Base-by-base conservation (phyloP, 2,797 vertebrate species). In the Delichon dasypus region DNA sequence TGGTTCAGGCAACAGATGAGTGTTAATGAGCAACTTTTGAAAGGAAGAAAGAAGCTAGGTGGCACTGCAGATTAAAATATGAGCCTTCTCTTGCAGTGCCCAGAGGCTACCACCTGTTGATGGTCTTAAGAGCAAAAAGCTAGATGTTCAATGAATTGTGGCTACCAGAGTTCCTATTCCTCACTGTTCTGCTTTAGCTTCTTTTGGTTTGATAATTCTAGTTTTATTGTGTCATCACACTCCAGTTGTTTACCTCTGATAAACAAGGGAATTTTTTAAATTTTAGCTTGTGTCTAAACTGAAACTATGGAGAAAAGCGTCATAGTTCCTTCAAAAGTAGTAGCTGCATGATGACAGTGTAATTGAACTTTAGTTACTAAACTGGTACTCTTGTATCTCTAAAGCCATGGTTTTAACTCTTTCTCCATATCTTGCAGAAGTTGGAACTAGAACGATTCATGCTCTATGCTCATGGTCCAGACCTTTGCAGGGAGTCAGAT, bases 371-470 rank as follows among this genome's bases (percentile, higher is more conserved):
- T 4, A 32, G 16, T 83, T 70, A 16, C 30, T 74, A 16, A 73
- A 40, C 38, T 55, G 34, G 4, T 75, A 19, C 34, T 55, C 19
- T 36, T 66, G 14, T 61, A 25, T 54, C 61, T 86, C 32, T 85
- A 11, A 80, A 85, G 6, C 50, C 11, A 2, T 51, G 25, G 4
- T 74, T 89, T 93, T 72, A 21, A 45, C 61, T 81, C 55, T 85
- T 88, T 81, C 40, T 44, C 29, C 7, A 1, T 89, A 11, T 48
- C 80, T 76, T 94, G 65, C 97, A 99, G 99, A 99, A 99, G 91
- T 97, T 99, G 98, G 99, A 99, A 96, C 96, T 99, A 83, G 99
- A 99, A 95, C 98, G 99, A 60, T 99, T 99, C 96, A 99, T 99
- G 99, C 98, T 99, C 51, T 99, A 99, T 73, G 99, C 99, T 93